These are phyloP conservation scores for Tetraneura akinire DNA, from an alignment of 1,140 invertebrate genomes.

Conservation along the genomic window DNA sequence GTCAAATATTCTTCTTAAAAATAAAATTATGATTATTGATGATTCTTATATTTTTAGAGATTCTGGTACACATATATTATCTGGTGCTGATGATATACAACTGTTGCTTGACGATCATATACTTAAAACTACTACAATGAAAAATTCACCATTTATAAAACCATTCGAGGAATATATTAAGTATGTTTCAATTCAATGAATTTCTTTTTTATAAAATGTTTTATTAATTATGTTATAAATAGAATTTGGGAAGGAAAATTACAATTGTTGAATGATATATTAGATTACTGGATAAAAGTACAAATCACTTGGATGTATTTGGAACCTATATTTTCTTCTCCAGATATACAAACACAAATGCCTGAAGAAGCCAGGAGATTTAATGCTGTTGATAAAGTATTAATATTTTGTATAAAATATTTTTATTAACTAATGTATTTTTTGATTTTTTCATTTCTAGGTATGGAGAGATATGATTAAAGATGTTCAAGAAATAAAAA, in stretches of 20 bases:
- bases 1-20: too few relatives aligned
- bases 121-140: slow-evolving; percentile 96
- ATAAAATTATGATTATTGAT: not conserved
- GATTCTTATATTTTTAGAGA: slow-evolving; percentile 66
- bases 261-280: slow-evolving; percentile 80
- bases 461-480: slow-evolving; percentile 96
- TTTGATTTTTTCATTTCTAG: slow-evolving; percentile 55
- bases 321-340: slow-evolving; percentile 96
- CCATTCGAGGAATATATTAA: slow-evolving; percentile 82
- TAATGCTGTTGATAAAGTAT: slow-evolving; percentile 91
- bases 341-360: slow-evolving; percentile 96
- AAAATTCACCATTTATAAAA: slow-evolving; percentile 94
- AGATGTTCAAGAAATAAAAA: slow-evolving; percentile 70
- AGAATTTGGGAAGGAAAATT: slow-evolving; percentile 80
- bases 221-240: slow-evolving; percentile 36
- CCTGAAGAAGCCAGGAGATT: slow-evolving; percentile 82
- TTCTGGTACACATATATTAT: slow-evolving; percentile 87
- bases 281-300: slow-evolving; percentile 95
- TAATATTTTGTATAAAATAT: slow-evolving; percentile 89
- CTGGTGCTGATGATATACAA: slow-evolving; percentile 93
- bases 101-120: slow-evolving; percentile 94
- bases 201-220: not conserved
- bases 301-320: slow-evolving; percentile 96
- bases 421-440: too few relatives aligned
- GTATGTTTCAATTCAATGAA: slow-evolving; percentile 62